phyloP scores from a whole-genome alignment of 2,797 vertebrate genomes.

The Hydrocynus forskahlii region DNA sequence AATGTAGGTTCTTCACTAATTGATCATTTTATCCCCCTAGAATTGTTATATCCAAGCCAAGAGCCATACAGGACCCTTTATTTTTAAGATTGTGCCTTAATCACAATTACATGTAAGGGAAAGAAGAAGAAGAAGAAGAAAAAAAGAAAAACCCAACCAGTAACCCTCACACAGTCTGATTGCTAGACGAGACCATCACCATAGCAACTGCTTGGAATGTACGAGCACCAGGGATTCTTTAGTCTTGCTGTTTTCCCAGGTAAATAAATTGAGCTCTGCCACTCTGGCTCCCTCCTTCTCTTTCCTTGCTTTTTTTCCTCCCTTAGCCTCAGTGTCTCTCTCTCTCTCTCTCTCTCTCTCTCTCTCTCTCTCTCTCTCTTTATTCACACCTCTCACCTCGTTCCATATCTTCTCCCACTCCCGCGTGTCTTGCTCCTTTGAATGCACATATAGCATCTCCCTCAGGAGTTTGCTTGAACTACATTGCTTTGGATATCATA shows the following conservation, averaged over 20 bases:
- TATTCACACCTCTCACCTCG: background rate
- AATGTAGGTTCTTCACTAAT: no score
- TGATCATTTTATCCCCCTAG: background rate
- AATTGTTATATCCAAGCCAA: background rate
- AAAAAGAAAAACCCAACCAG: constrained; percentile 13
- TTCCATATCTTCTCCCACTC: background rate
- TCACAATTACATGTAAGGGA: constrained; percentile 41
- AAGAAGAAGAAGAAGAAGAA: constrained; percentile 10
- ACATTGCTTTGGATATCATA: constrained; percentile 12
- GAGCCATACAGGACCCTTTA: background rate
- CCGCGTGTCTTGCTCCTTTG: constrained; percentile 29
- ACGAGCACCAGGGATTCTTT: constrained; percentile 51
- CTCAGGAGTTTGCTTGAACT: constrained; percentile 19
- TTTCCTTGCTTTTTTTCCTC: constrained; percentile 5
- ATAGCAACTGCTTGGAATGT: constrained; percentile 72
- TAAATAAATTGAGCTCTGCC: constrained; percentile 68
- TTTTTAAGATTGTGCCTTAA: constrained; percentile 41
- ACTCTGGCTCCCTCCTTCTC: constrained; percentile 6
- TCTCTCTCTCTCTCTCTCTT: background rate
- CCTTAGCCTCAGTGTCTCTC: constrained; percentile 20
- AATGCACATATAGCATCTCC: constrained; percentile 38
- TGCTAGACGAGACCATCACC: constrained; percentile 63
- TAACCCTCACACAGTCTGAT: constrained; percentile 39
- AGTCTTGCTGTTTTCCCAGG: constrained; percentile 66
- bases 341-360: background rate